Evolutionary conservation across 1,140 invertebrate genomes (phyloP), one percentile per base, ranked within the genome.

Genomic region (Drosophila littoralis): DNA sequence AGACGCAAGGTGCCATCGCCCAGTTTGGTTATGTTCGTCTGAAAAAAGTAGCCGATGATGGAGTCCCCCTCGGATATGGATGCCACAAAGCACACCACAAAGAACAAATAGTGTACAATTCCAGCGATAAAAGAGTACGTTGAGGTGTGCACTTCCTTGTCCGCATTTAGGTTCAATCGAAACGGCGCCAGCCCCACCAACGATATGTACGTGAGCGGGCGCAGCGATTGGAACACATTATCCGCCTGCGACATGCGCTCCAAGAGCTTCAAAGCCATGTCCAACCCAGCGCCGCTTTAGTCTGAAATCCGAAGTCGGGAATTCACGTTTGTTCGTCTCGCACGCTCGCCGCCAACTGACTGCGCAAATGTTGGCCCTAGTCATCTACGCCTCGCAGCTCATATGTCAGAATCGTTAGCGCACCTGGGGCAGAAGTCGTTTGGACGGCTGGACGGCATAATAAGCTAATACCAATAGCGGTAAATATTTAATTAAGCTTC

Each of bases 21-120:
- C 65, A 92, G 32, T 6, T 89, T 79, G 1, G 91, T 92, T 4
- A 92, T 91, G 13, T 91, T 90, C 10, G 91, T 92, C 60, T 92
- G 88, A 32, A 92, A 92, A 59, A 92, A 92, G 55, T 92, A 92
- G 7, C 91, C 83, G 32, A 92, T 91, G 38, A 92, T 92, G 68
- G 91, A 91, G 42, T 91, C 91, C 0, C 85, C 89, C 59, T 91
- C 84, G 10, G 40, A 22, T 0, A 88, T 58, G 0, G 89, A 91
- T 6, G 75, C 73, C 5, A 73, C 69, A 13, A 92, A 92, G n/a
- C 91, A 92, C 7, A 90, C 7, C 6, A 84, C 75, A 55, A 90
- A 92, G 61, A 91, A 91, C n/a, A 91, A 28, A 33, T 79, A 92
- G 65, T 92, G 91, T 51, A 81, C 79, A 52, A 92, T 81, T 28